Evolutionary conservation across 2,113 vertebrate genomes (phyloP).

Genomic region (Eclectus roratus): DNA sequence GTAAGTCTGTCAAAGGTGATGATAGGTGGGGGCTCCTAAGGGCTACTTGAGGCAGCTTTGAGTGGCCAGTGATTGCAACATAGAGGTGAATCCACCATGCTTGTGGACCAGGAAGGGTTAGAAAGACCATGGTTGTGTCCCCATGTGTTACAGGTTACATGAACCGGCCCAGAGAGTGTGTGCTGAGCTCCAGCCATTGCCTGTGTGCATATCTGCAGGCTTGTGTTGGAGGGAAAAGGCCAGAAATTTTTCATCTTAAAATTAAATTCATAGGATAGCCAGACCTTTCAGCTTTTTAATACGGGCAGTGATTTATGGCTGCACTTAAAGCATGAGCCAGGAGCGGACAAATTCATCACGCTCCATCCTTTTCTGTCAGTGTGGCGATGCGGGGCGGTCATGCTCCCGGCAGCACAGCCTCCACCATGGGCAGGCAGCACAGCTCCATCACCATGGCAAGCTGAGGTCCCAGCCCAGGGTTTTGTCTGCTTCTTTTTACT

Average conservation of each 20-base stretch:
- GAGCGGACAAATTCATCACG: background rate
- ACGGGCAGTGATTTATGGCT: constrained; percentile 21
- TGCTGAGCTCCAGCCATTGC: background rate
- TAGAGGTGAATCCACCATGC: background rate
- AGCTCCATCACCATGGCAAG: rapidly evolving
- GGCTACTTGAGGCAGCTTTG: background rate
- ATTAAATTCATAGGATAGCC: background rate
- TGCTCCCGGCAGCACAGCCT: background rate
- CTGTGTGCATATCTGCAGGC: rapidly evolving
- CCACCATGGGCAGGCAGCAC: rapidly evolving
- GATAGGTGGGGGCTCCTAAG: background rate
- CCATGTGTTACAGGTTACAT: background rate
- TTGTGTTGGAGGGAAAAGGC: background rate
- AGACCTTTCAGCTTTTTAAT: constrained; percentile 28
- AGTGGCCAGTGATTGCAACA: background rate
- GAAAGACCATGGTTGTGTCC: background rate
- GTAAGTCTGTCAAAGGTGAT: background rate
- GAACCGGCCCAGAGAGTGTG: background rate
- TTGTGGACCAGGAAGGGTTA: background rate
- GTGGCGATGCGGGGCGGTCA: rapidly evolving
- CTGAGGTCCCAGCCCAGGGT: background rate
- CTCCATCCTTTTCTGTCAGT: background rate
- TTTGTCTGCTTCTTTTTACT: background rate
- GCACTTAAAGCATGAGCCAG: constrained; percentile 10
- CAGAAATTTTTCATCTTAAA: background rate